phyloP scores from a whole-genome alignment of 2,888 invertebrate genomes.

The Rotaria socialis region DNA sequence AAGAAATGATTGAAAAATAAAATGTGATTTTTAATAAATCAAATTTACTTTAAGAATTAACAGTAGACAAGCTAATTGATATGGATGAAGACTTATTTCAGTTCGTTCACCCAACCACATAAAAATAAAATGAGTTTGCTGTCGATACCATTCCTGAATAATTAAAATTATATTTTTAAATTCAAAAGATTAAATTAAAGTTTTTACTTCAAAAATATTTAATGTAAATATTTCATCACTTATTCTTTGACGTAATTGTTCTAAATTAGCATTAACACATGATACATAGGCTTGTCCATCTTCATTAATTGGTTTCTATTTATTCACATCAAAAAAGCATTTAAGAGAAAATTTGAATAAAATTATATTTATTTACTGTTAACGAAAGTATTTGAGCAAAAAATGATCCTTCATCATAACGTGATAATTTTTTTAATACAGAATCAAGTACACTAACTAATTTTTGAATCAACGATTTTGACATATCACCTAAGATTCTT shows the following conservation, averaged over 20 bases:
- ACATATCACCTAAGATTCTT: constrained; percentile 68
- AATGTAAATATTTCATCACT: constrained; percentile 78
- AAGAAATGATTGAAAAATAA: constrained; percentile 48
- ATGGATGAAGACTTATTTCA: constrained; percentile 86
- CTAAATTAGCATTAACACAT: constrained; percentile 93
- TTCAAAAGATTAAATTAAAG: neutral
- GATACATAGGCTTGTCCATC: constrained; percentile 95
- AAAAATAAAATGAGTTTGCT: constrained; percentile 85
- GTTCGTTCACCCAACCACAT: constrained; percentile 87
- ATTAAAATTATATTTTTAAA: constrained; percentile 42
- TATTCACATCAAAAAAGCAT: neutral
- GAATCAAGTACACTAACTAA: constrained; percentile 87
- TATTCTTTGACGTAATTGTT: constrained; percentile 93
- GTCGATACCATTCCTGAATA: constrained; percentile 80
- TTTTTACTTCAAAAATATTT: constrained; percentile 70
- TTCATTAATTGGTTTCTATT: constrained; percentile 75
- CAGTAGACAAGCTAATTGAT: constrained; percentile 89
- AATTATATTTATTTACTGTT: constrained; percentile 67
- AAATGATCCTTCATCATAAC: constrained; percentile 94
- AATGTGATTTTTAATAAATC: neutral
- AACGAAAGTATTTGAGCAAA: constrained; percentile 84
- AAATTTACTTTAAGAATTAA: constrained; percentile 79
- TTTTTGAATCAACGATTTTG: constrained; percentile 81
- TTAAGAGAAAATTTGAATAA: neutral
- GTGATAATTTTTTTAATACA: constrained; percentile 82